Base-by-base conservation (phyloP, 2,113 vertebrate genomes). In the Raphicerus campestris region DNA sequence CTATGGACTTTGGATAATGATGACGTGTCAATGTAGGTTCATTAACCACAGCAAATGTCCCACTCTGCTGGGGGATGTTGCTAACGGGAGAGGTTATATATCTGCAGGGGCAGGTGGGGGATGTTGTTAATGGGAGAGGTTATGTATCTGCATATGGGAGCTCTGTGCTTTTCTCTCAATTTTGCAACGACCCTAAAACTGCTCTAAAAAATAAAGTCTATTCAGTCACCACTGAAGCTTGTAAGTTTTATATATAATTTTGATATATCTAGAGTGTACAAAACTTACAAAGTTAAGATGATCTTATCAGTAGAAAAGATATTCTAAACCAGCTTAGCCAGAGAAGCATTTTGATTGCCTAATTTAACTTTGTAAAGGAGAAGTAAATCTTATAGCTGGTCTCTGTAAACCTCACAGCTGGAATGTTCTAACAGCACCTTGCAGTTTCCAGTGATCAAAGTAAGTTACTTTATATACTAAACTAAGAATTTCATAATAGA, bases 401-500 rank as follows among this genome's bases (percentile, higher is more conserved):
- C 98, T 97, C 98, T 13, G 89, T 98, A 99, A 98, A 98, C 98
- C 98, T 99, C 99, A 98, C 99, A 99, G 99, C 98, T 99, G 98
- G 99, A 99, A 97, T 89, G 97, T 98, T 98, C 95, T 98, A 98
- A 98, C 98, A 98, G 97, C 98, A 98, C 98, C 98, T 98, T 97
- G 86, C 97, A 97, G 98, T 98, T 98, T 98, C 96, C 97, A 98
- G 96, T 98, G 98, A 99, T 99, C 98, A 99, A 99, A 99, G 98
- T 98, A 98, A 98, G 97, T 99, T 98, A 98, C 98, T 98, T 98
- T 98, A 98, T 98, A 98, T 97, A 98, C 98, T 98, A 98, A 98
- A 99, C 96, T 98, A 98, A 98, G 98, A 98, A 98, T 99, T 99
- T 98, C 98, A 98, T 99, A 99, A 99, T 98, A 97, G 98, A 99